These are phyloP conservation scores for Zaprionus kolodkinae DNA, from an alignment of 1,140 invertebrate species.

Conservation along the genomic window DNA sequence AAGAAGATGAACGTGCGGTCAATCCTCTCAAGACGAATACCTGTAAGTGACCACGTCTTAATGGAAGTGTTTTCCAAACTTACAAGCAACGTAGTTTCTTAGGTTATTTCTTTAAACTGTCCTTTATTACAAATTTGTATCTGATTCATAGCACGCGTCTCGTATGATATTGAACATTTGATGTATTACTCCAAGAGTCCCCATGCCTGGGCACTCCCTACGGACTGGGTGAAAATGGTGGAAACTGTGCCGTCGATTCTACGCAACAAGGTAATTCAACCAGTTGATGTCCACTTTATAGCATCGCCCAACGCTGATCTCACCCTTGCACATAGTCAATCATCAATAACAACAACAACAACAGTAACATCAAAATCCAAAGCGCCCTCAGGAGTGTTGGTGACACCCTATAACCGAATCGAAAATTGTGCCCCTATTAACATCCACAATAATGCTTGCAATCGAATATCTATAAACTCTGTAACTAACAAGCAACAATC, in stretches of 20 bases:
- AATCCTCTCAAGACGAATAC: conserved; percentile 54
- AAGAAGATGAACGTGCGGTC: conserved; percentile 45
- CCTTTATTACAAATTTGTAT: neutral
- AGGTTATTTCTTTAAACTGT: neutral
- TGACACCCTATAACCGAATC: conserved; percentile 12
- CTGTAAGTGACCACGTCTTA: conserved; percentile 48
- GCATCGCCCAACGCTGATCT: conserved; percentile 41
- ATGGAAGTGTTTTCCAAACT: too few relatives aligned
- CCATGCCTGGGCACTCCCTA: conserved; percentile 75
- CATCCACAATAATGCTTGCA: conserved; percentile 21
- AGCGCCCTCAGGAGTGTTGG: conserved; percentile 14
- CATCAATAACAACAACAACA: conserved; percentile 45
- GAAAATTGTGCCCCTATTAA: conserved; percentile 24
- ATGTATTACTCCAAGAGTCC: conserved; percentile 81
- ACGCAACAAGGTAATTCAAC: conserved; percentile 83
- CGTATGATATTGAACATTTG: conserved; percentile 80
- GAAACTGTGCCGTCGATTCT: conserved; percentile 74
- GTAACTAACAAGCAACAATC: conserved; percentile 54
- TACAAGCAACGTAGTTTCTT: neutral
- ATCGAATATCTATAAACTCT: conserved; percentile 26
- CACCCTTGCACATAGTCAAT: conserved; percentile 64
- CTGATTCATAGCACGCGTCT: conserved; percentile 63
- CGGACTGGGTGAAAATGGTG: conserved; percentile 75
- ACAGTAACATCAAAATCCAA: conserved; percentile 17
- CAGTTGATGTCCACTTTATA: conserved; percentile 20